Evolutionary conservation across 2,888 invertebrate genomes (phyloP).

Genomic region (Pollenia labialis): DNA sequence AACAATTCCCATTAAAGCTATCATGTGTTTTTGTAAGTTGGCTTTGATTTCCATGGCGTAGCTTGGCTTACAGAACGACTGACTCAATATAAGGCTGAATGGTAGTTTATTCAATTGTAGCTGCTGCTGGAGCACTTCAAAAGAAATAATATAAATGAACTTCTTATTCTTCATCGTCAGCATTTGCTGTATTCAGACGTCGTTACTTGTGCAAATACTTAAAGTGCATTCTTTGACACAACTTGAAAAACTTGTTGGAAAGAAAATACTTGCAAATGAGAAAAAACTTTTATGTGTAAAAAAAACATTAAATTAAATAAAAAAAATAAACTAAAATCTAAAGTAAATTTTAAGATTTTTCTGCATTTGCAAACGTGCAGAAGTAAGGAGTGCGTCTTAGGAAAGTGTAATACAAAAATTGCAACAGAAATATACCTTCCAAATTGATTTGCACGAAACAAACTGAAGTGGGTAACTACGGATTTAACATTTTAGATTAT

Average conservation of each 20-base stretch:
- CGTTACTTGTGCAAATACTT: conserved; percentile 65
- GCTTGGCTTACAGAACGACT: conserved; percentile 24
- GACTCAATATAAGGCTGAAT: not conserved
- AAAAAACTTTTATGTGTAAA: not conserved
- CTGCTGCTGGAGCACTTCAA: conserved; percentile 29
- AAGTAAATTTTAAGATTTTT: conserved; percentile 43
- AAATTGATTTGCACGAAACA: too few species aligned
- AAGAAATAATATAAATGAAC: conserved; percentile 64
- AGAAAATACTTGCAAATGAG: conserved; percentile 48
- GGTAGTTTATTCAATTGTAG: not conserved
- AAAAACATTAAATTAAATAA: conserved; percentile 19
- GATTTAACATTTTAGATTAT: too few species aligned
- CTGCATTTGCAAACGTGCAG: not conserved
- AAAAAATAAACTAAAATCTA: conserved; percentile 44
- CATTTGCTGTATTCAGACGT: conserved; percentile 25
- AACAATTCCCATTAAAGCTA: conserved; percentile 48
- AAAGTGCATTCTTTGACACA: conserved; percentile 67
- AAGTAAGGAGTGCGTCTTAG: too few species aligned
- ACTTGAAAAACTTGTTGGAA: conserved; percentile 71
- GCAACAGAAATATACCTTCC: too few species aligned
- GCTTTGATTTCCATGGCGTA: conserved; percentile 3
- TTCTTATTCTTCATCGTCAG: conserved; percentile 35
- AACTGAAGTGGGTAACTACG: too few species aligned
- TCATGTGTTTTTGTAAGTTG: conserved; percentile 4
- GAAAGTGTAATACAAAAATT: too few species aligned